phyloP scores from a whole-genome alignment of 2,113 vertebrate genomes.

The Semnornis frantzii region DNA sequence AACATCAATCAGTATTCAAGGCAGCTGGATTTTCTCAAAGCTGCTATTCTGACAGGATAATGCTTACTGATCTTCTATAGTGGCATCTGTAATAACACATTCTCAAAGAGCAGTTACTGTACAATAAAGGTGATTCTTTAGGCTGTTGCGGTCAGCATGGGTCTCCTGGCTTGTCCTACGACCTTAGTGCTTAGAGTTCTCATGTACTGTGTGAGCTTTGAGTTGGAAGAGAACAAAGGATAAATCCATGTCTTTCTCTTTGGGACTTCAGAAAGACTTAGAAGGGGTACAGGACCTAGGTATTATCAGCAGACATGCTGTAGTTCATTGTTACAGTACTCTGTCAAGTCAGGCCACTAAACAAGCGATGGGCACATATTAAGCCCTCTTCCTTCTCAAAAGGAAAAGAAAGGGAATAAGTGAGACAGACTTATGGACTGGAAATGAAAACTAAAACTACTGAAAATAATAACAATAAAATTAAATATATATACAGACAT shows the following conservation, averaged over 20 bases:
- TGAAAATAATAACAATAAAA: no score
- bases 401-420: no score
- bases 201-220: neutral
- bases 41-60: constrained; percentile 62
- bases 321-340: neutral
- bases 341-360: neutral
- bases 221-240: neutral
- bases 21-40: constrained; percentile 42
- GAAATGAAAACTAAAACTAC: no score
- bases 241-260: neutral
- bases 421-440: no score
- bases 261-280: neutral
- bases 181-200: neutral
- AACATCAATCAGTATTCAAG: constrained; percentile 42
- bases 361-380: no score
- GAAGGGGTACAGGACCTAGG: neutral
- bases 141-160: constrained; percentile 30
- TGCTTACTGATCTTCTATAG: constrained; percentile 57
- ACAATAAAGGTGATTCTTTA: constrained; percentile 47
- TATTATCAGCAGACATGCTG: neutral
- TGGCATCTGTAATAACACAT: neutral
- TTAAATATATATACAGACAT: no score
- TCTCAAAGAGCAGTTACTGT: constrained; percentile 25
- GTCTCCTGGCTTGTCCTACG: constrained; percentile 25
- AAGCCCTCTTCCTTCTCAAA: no score